phyloP scores from a whole-genome alignment of 1,140 invertebrate genomes.

The Rhynchophorus ferrugineus region DNA sequence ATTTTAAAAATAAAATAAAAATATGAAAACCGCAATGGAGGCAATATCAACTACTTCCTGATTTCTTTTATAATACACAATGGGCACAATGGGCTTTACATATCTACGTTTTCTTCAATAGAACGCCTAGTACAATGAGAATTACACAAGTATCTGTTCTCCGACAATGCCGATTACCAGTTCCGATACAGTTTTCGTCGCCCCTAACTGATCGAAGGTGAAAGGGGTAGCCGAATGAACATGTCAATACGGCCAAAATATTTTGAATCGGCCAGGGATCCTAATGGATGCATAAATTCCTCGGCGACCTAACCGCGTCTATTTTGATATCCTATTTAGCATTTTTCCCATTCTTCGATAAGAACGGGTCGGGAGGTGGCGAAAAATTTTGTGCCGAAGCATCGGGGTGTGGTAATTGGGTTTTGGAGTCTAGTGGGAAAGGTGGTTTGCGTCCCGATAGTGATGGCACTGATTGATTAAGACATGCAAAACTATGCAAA shows the following conservation, averaged over 20 bases:
- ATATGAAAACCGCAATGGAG: too few species aligned
- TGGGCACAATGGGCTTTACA: too few species aligned
- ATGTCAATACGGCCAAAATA: constrained; percentile 25
- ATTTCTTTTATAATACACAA: too few species aligned
- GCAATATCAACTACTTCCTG: too few species aligned
- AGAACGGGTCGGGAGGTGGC: too few species aligned
- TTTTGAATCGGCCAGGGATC: constrained; percentile 20
- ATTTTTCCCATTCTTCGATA: constrained; percentile 4
- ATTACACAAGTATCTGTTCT: too few species aligned
- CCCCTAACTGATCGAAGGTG: neutral
- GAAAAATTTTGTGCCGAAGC: neutral
- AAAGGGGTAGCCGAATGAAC: constrained; percentile 13
- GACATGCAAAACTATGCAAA: constrained; percentile 4
- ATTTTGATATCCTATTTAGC: constrained; percentile 13
- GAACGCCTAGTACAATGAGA: too few species aligned
- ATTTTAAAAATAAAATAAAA: too few species aligned
- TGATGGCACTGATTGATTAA: constrained; percentile 8
- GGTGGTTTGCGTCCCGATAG: constrained; percentile 4
- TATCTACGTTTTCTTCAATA: too few species aligned
- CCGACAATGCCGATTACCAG: too few species aligned
- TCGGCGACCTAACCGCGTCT: neutral
- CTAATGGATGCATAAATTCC: constrained; percentile 3
- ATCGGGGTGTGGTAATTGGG: neutral
- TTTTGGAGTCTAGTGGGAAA: neutral
- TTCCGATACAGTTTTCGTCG: too few species aligned